phyloP scores from a whole-genome alignment of 2,888 invertebrate genomes.

The Tetragnatha montana region DNA sequence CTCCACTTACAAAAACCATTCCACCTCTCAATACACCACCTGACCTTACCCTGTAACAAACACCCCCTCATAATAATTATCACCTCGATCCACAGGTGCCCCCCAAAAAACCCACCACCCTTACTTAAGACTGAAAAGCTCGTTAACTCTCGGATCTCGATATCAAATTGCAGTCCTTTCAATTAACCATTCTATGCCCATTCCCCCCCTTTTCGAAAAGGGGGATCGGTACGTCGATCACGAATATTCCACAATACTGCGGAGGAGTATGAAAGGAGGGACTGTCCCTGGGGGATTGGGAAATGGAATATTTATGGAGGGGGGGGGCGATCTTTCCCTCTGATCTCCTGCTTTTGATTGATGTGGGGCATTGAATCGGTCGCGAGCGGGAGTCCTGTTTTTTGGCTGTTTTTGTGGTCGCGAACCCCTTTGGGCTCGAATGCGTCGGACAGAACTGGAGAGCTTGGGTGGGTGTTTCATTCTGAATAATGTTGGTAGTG shows the following conservation, averaged over 20 bases:
- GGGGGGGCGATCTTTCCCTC: conserved; percentile 39
- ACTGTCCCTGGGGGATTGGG: conserved; percentile 34
- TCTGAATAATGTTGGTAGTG: too few relatives aligned
- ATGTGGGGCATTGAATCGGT: conserved; percentile 42
- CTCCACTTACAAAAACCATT: background rate
- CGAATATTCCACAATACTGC: conserved; percentile 56
- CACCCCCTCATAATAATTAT: too few relatives aligned
- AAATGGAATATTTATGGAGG: conserved; percentile 46
- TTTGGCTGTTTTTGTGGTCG: conserved; percentile 35
- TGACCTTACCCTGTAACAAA: background rate
- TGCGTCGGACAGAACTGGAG: background rate
- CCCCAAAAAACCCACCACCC: background rate
- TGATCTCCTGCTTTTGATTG: conserved; percentile 51
- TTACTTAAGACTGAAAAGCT: background rate
- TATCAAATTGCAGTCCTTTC: background rate
- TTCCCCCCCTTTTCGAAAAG: background rate
- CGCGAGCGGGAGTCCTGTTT: conserved; percentile 33
- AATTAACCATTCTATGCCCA: background rate
- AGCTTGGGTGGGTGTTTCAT: too few relatives aligned
- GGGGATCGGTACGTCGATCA: conserved; percentile 61
- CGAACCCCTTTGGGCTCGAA: conserved; percentile 29
- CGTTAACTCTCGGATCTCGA: background rate
- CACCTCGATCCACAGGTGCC: background rate
- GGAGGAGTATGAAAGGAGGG: conserved; percentile 8
- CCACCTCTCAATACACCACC: background rate